Base-by-base conservation (phyloP, 2,113 vertebrate genomes). In the Ammodytes dubius region DNA sequence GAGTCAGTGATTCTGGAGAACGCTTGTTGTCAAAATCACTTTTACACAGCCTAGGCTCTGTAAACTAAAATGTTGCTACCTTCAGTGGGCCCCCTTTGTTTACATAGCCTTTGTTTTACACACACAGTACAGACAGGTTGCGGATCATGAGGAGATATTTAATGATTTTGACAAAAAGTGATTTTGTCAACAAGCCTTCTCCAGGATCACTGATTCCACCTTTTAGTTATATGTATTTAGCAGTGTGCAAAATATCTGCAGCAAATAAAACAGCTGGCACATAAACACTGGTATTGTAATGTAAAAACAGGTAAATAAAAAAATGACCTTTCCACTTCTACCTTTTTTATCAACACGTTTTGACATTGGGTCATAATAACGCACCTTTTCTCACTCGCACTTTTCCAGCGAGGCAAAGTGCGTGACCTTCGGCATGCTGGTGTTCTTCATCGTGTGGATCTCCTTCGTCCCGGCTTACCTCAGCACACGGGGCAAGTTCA, bases 381-480 rank as follows among this genome's bases (percentile, higher is more conserved):
- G 1, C 49, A 6, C 2, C 7, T 7, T 64, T 52, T 79, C 53
- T 58, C 15, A 17, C 13, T 67, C 17, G 7, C 27, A 27, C 27
- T 75, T 40, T 77, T 70, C 39, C 85, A 94, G 96, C 5, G 96
- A 97, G 86, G 96, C 92, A 0, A 97, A 97, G 90, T 92, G 94
- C 14, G 56, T 97, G 85, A 96, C 95, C 43, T 97, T 97, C 60
- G 95, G 95, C 75, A 96, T 97, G 95, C 89, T 97, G 86, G 95
- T 96, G 59, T 96, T 97, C 91, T 97, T 97, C 88, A 96, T 97
- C 0, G 92, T 97, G 78, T 98, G 96, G 95, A 96, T 96, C 91
- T 97, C 96, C 63, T 97, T 97, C 10, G 95, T 97, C 35, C 96
- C 96, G 0, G 96, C 96, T n/a, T 97, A 96, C 79, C 89, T 98